These are phyloP conservation scores for Drosophila erecta DNA, from an alignment of 1,140 invertebrate species.

Conservation along the genomic window DNA sequence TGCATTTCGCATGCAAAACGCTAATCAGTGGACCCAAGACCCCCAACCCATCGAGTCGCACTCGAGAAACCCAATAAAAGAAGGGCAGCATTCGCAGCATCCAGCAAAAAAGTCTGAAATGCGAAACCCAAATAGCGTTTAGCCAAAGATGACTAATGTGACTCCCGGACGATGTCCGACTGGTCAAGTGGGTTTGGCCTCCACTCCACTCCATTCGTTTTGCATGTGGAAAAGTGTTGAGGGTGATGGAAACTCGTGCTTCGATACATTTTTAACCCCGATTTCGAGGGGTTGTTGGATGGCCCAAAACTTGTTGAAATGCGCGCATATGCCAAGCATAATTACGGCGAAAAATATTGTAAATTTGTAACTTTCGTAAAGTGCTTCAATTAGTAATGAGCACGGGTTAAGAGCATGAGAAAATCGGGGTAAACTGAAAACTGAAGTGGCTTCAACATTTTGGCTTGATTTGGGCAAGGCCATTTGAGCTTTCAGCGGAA, in stretches of 20 bases:
- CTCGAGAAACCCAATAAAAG: slow-evolving; percentile 56
- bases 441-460: slow-evolving; percentile 51
- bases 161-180: slow-evolving; percentile 54
- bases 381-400: slow-evolving; percentile 78
- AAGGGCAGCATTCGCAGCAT: slow-evolving; percentile 12
- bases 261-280: slow-evolving; percentile 67
- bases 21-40: slow-evolving; percentile 61
- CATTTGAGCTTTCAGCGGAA: slow-evolving; percentile 19
- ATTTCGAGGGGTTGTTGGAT: slow-evolving; percentile 49
- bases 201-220: slow-evolving; percentile 42
- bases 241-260: slow-evolving; percentile 46
- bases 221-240: slow-evolving; percentile 50
- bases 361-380: slow-evolving; percentile 71
- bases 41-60: slow-evolving; percentile 21
- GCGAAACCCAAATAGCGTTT: slow-evolving; percentile 72
- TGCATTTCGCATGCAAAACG: slow-evolving; percentile 80
- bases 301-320: slow-evolving; percentile 65
- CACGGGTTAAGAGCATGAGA: slow-evolving; percentile 11
- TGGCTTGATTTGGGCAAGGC: slow-evolving; percentile 52
- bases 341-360: slow-evolving; percentile 60
- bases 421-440: slow-evolving; percentile 7
- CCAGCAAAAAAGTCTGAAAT: slow-evolving; percentile 32
- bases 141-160: slow-evolving; percentile 81
- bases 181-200: slow-evolving; percentile 58
- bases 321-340: slow-evolving; percentile 71